Evolutionary conservation across 2,888 invertebrate genomes (phyloP).

Genomic region (Ganaspis brasiliensis): DNA sequence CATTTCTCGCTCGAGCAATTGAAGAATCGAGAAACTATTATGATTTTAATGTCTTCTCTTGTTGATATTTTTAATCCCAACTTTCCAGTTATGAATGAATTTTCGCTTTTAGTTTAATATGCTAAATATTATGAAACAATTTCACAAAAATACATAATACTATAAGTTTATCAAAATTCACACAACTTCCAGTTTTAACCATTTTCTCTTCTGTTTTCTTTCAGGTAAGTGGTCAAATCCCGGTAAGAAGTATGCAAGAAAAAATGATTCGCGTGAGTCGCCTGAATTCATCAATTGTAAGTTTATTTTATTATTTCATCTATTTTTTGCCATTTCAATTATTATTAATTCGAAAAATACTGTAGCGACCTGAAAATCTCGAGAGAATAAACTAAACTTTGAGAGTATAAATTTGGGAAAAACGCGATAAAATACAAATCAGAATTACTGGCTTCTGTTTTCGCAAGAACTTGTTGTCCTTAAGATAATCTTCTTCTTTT

Average conservation of each 20-base stretch:
- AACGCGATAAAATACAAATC: slow-evolving; percentile 54
- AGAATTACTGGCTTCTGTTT: slow-evolving; percentile 55
- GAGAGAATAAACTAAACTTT: slow-evolving; percentile 46
- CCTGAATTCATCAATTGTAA: slow-evolving; percentile 36
- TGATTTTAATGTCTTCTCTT: background rate
- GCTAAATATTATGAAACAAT: background rate
- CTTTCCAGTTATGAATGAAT: background rate
- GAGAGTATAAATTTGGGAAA: too few relatives aligned
- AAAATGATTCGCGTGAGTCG: slow-evolving; percentile 12
- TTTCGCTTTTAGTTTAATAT: background rate
- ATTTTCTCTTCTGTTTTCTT: background rate
- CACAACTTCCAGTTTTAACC: too few relatives aligned
- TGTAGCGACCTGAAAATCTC: background rate
- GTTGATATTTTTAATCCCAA: background rate
- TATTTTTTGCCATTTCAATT: too few relatives aligned
- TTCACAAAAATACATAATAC: background rate
- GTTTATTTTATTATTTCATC: slow-evolving; percentile 3
- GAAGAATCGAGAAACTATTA: background rate
- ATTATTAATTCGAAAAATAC: too few relatives aligned
- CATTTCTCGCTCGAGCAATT: background rate
- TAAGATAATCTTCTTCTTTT: slow-evolving; percentile 52
- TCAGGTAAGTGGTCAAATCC: slow-evolving; percentile 28
- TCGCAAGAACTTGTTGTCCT: slow-evolving; percentile 59
- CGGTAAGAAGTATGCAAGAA: slow-evolving; percentile 20
- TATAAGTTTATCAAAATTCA: too few relatives aligned